Evolutionary conservation across 30 jellyfish, hydroid and myxozoan species (phyloP).

Genomic region (Turritopsis dohrnii): DNA sequence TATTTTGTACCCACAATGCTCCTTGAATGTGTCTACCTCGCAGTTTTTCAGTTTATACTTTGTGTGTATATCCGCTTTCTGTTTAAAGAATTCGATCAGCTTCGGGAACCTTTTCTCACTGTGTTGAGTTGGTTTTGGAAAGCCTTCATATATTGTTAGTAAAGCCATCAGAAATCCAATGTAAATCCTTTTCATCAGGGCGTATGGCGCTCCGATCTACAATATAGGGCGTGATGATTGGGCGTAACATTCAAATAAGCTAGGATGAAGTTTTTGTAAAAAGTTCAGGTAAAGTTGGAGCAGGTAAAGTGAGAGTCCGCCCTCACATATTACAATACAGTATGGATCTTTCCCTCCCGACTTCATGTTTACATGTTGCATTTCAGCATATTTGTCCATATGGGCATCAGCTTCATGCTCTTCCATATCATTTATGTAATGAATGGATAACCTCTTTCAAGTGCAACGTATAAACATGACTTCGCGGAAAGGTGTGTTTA

Average conservation of each 20-base stretch:
- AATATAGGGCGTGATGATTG: neutral
- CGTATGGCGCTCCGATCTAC: neutral
- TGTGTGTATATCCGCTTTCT: constrained; percentile 14
- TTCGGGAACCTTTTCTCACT: constrained; percentile 9
- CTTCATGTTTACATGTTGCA: too few relatives aligned
- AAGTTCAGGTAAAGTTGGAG: neutral
- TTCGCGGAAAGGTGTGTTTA: too few relatives aligned
- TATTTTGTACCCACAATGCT: constrained; percentile 65
- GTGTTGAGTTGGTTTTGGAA: neutral
- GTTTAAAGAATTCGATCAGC: constrained; percentile 18
- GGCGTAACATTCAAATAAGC: neutral
- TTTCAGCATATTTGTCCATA: too few relatives aligned
- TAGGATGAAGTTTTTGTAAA: neutral
- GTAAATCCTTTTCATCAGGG: neutral
- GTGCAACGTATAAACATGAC: too few relatives aligned
- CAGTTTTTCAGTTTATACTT: constrained; percentile 39
- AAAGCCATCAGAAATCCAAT: neutral
- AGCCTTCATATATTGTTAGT: neutral
- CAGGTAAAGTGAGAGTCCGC: too few relatives aligned
- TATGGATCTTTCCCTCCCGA: too few relatives aligned
- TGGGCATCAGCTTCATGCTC: too few relatives aligned
- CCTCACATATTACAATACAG: too few relatives aligned
- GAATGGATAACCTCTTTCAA: too few relatives aligned
- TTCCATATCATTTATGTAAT: too few relatives aligned
- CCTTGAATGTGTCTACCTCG: constrained; percentile 54